Evolutionary conservation across 92 coral and sea anemone genomes (phyloP).

Genomic region (Pocillopora grandis): DNA sequence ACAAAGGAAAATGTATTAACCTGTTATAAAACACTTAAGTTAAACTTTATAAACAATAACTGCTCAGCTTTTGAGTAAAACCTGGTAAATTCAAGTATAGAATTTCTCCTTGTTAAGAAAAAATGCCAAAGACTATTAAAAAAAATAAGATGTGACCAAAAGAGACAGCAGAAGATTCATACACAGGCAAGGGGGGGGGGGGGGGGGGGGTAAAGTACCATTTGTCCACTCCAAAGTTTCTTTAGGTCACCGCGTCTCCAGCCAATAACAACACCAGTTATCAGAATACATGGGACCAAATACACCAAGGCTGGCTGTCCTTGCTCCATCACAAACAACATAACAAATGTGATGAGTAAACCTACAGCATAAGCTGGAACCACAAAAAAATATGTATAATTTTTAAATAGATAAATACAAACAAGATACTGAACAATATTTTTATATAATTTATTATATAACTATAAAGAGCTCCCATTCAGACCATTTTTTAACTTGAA

Average conservation of each 20-base stretch:
- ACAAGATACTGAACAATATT: too few species aligned
- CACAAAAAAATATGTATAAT: not conserved
- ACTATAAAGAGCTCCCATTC: too few species aligned
- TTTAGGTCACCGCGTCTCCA: constrained; percentile 76
- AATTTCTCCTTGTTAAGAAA: too few species aligned
- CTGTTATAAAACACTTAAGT: too few species aligned
- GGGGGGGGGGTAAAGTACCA: constrained; percentile 54
- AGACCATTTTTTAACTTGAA: too few species aligned
- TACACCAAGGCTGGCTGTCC: constrained; percentile 97
- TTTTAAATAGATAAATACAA: too few species aligned
- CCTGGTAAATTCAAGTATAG: too few species aligned
- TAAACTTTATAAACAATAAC: too few species aligned
- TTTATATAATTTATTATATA: too few species aligned
- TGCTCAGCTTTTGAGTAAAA: too few species aligned
- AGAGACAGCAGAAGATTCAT: constrained; percentile 22
- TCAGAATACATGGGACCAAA: constrained; percentile 86
- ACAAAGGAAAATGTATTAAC: too few species aligned
- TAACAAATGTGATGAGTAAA: constrained; percentile 86
- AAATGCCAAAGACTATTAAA: constrained; percentile 14
- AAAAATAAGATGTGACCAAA: not conserved
- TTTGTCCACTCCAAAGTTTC: constrained; percentile 91
- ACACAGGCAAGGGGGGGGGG: constrained; percentile 34
- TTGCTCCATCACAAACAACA: constrained; percentile 86
- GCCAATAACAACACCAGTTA: constrained; percentile 79
- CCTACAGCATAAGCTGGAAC: constrained; percentile 92